A percentile compares a stretch with the other conserved stretches of the same genome.
These are phyloP conservation scores for Cichladusa arquata DNA, from an alignment of 2,113 vertebrate genomes.

Conservation along the genomic window DNA sequence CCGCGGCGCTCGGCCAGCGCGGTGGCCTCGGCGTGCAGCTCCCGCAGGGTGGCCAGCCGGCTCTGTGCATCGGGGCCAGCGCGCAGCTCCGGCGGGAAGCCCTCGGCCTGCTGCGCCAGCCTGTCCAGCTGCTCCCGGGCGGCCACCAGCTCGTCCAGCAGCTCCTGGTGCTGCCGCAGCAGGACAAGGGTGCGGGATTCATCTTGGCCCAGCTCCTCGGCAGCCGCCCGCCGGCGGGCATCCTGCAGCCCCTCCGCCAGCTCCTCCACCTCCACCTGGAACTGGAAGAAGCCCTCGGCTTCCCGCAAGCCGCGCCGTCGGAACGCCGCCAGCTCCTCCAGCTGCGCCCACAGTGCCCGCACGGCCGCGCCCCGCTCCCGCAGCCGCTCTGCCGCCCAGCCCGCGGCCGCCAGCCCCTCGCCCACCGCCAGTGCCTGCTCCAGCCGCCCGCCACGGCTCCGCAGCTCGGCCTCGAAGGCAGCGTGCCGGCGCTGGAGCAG, in stretches of 20 bases:
- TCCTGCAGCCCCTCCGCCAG: constrained; percentile 86
- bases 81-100: constrained; percentile 83
- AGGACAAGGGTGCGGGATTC: constrained; percentile 87
- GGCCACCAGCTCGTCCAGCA: constrained; percentile 81
- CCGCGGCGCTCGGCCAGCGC: constrained; percentile 81
- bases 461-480: constrained; percentile 90
- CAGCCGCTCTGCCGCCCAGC: constrained; percentile 73
- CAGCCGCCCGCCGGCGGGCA: constrained; percentile 78
- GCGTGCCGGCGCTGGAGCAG: constrained; percentile 90
- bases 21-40: constrained; percentile 83
- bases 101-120: constrained; percentile 80
- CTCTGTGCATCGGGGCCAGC: constrained; percentile 86
- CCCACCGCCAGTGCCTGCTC: constrained; percentile 78
- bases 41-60: constrained; percentile 78
- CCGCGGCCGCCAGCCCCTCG: constrained; percentile 73
- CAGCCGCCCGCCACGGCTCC: constrained; percentile 77
- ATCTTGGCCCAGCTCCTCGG: constrained; percentile 86
- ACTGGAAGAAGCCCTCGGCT: constrained; percentile 90
- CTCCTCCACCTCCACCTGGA: constrained; percentile 91
- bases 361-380: constrained; percentile 76
- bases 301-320: constrained; percentile 86
- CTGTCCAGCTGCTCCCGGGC: constrained; percentile 79
- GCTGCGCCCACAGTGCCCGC: constrained; percentile 83
- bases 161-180: constrained; percentile 83
- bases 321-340: constrained; percentile 89